These are phyloP conservation scores for Hydrolagus colliei DNA, from an alignment of 2,797 vertebrate genomes.

Conservation along the genomic window DNA sequence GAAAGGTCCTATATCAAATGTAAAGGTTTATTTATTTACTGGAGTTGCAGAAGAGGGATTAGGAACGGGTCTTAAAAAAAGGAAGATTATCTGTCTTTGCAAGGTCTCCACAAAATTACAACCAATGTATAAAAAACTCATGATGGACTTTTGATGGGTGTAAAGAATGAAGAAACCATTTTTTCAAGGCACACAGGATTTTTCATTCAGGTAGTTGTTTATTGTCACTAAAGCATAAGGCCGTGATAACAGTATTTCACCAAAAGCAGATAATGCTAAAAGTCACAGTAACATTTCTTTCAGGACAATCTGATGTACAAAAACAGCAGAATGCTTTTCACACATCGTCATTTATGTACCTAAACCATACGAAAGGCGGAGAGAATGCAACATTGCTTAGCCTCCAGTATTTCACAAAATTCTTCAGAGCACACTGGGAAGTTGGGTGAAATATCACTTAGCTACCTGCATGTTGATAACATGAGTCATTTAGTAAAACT, in stretches of 20 bases:
- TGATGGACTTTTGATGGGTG: no score
- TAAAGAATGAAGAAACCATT: no score
- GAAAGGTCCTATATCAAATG: no score
- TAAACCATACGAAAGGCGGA: not conserved
- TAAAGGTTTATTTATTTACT: no score
- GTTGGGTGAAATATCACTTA: not conserved
- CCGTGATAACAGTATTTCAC: conserved; percentile 14
- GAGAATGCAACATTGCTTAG: not conserved
- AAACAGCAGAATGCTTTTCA: conserved; percentile 19
- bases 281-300: conserved; percentile 20
- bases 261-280: conserved; percentile 24
- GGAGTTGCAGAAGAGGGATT: not conserved
- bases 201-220: conserved; percentile 13
- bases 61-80: not conserved
- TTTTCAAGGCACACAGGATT: not conserved
- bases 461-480: not conserved
- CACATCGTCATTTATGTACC: not conserved
- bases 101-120: no score
- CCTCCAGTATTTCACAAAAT: not conserved
- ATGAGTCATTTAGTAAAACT: not conserved
- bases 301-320: conserved; percentile 12
- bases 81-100: no score
- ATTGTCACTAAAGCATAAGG: conserved; percentile 32
- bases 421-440: conserved; percentile 1
- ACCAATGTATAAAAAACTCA: no score